Evolutionary conservation across 2,888 invertebrate genomes (phyloP), one percentile per base, ranked within the genome.

Genomic region (Phyllotreta cruciferae): DNA sequence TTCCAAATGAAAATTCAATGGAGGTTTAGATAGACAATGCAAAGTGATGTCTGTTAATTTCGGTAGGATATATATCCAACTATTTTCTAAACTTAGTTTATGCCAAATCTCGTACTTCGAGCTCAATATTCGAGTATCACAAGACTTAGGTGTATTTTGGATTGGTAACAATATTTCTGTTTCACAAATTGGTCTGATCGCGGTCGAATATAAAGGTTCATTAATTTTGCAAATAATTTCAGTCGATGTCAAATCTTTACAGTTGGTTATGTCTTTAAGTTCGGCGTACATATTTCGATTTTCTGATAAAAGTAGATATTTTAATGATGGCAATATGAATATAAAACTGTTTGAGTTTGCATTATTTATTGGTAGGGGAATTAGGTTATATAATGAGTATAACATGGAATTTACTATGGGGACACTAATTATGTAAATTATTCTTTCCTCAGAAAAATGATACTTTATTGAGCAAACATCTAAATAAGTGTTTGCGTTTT

Each of bases 301-400:
- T 44, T 60, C 55, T n/a, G 66, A 66, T 36, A 63, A 34, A n/a
- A 45, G 38, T 10, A 63, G 11, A 54, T 56, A 63, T 10, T 63
- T 63, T 9, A 47, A 36, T 11, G 47, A 10, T 14, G 66, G 63
- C 50, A 63, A 41, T n/a, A 56, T 62, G 37, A 63, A 60, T 5
- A 60, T 37, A 14, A 41, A 9, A 49, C 37, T 47, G 8, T 47
- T 47, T 8, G 47, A 7, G 14, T 49, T 39, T 6, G 24, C 10
- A 37, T 61, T 36, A 37, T 50, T 52, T 39, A 42, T 36, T 6
- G 63, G 63, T 11, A 66, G 11, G 3, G 63, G 38, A 7, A 63
- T 50, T 38, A 63, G 7, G 6, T 63, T 50, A 44, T 44, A 66
- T 1, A 56, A 8, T 11, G 7, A 10, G 13, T 14, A 66, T 42